These are phyloP conservation scores for Anneissia japonica DNA, from an alignment of 35 echinoderm and acorn worm species.

Conservation along the genomic window DNA sequence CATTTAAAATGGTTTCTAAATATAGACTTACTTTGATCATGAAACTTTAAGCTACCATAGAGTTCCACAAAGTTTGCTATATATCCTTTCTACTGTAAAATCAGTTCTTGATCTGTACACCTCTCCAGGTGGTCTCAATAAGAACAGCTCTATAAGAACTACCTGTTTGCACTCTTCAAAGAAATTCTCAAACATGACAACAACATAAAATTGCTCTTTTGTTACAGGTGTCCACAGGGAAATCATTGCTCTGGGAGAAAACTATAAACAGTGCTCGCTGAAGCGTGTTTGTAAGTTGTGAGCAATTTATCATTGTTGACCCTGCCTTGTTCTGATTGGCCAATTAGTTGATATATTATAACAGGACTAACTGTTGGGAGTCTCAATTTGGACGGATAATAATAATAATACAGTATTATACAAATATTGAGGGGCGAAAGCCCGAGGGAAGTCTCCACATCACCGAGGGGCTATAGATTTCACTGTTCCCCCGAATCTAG, in stretches of 20 bases:
- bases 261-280: not conserved
- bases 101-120: not conserved
- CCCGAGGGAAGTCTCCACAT: too few relatives aligned
- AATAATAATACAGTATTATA: too few relatives aligned
- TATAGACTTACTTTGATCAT: not conserved
- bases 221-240: not conserved
- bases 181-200: not conserved
- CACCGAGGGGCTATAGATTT: too few relatives aligned
- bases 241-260: not conserved
- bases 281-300: not conserved
- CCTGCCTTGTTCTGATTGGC: not conserved
- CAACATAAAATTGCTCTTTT: not conserved
- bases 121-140: not conserved
- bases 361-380: too few relatives aligned
- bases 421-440: too few relatives aligned
- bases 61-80: not conserved
- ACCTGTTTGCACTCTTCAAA: not conserved
- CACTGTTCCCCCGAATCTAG: too few relatives aligned
- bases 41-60: too few relatives aligned
- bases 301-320: not conserved
- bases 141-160: not conserved
- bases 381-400: too few relatives aligned
- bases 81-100: not conserved
- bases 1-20: not conserved
- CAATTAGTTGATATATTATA: too few relatives aligned